Percentiles rank a stretch among this genome's conserved stretches.
Conservation (phyloP, 64 coral and sea anemone species). For the Montipora sp. region DNA sequence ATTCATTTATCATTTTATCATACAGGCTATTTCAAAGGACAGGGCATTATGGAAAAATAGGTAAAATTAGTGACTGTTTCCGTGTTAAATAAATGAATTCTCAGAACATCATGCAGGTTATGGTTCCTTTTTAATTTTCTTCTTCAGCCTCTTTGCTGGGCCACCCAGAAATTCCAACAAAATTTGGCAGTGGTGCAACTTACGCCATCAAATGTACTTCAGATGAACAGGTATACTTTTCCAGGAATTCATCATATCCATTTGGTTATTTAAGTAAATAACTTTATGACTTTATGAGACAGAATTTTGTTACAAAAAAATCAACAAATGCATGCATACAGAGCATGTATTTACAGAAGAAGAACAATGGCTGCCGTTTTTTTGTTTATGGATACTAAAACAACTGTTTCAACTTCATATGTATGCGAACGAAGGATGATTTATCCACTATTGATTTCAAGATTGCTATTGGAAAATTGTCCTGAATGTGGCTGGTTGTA, state of each 20-base stretch:
- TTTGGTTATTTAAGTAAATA: background rate
- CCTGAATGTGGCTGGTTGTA: no score
- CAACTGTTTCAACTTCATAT: no score
- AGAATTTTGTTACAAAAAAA: no score
- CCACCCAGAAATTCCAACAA: slow-evolving; percentile 11
- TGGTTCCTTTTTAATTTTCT: background rate
- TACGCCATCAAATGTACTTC: slow-evolving; percentile 30
- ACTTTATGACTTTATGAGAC: no score
- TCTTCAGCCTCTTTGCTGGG: slow-evolving; percentile 21
- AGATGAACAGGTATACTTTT: slow-evolving; percentile 46
- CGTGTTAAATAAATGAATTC: background rate
- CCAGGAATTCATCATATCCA: background rate
- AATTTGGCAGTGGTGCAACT: slow-evolving; percentile 1
- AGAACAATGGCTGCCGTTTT: no score
- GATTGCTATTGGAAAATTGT: no score
- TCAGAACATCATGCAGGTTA: background rate
- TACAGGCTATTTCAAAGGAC: slow-evolving; percentile 29
- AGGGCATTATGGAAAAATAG: background rate
- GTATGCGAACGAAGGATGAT: no score
- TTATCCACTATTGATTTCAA: no score
- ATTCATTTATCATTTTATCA: background rate
- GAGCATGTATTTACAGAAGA: no score
- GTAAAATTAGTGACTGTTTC: background rate
- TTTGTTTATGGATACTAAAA: no score
- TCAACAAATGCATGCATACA: no score